Evolutionary conservation across 2,113 vertebrate species (phyloP), one percentile per base, ranked within the genome.

Genomic region (Labeo rohita): DNA sequence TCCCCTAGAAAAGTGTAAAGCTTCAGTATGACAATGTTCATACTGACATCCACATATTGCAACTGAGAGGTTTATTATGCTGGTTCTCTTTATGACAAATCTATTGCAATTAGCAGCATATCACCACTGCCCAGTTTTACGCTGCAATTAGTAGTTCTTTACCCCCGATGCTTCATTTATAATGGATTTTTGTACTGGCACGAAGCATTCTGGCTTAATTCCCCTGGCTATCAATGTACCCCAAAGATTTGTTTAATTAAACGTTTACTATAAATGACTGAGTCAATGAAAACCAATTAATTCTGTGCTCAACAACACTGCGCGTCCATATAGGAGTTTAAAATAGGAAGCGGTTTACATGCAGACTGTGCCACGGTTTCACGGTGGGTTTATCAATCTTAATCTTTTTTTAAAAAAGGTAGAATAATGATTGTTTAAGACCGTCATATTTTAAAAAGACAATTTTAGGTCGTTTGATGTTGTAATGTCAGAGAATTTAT

Each of bases 231-330:
- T 77, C 61, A 81, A 47, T 39, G 36, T 52, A 86, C 79, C 77
- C 80, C 75, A 74, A 85, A 89, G 84, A 66, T 82, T 78, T 80
- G 80, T 65, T 84, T 85, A 87, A 89, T 89, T 89, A 89, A 87
- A 79, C 72, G 65, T 85, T 89, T 83, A 83, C 79, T 84, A 66
- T 79, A 83, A 89, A 87, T 81, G 81, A 72, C 54, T 63, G 56
- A 83, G 74, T 84, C 72, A 47, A 76, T 66, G 52, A 21, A 86
- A 84, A 72, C 21, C 79, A 78, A 23, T 66, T 66, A 80, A 36
- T 61, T 85, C 49, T 70, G 49, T 72, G 63, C 81, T 73, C 73
- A 70, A 47, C 66, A 61, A 68, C 80, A 66, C 34, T 15, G n/a
- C 3, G 12, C 4, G 45, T n/a, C 8, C 28, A 77, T 56, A 43